These are phyloP conservation scores for Tinea trinotella DNA, from an alignment of 2,888 invertebrate genomes.

Conservation along the genomic window DNA sequence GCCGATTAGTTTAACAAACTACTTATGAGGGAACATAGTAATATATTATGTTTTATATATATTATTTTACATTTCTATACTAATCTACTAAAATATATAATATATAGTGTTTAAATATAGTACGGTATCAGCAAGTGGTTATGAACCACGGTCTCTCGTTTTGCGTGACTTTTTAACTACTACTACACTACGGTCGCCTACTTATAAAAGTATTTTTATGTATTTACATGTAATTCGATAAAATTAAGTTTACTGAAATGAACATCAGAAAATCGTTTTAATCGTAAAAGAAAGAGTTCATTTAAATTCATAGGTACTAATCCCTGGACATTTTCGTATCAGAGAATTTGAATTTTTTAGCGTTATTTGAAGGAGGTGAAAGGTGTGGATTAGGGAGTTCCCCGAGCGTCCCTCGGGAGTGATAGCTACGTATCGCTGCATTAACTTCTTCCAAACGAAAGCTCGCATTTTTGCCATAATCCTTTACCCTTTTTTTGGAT, in stretches of 20 bases:
- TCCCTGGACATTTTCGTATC: background rate
- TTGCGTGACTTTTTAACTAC: too few species aligned
- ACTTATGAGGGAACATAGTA: too few species aligned
- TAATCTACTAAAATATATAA: too few species aligned
- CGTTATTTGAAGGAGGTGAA: constrained; percentile 4
- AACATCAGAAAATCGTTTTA: background rate
- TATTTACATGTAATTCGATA: too few species aligned
- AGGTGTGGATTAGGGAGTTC: background rate
- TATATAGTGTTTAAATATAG: too few species aligned
- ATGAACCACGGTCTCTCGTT: too few species aligned
- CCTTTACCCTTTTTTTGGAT: background rate
- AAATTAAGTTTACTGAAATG: too few species aligned
- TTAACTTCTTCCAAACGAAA: constrained; percentile 41
- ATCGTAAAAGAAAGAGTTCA: background rate
- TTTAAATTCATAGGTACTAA: background rate
- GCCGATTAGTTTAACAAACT: background rate
- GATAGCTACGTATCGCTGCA: constrained; percentile 44
- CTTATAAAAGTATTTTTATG: too few species aligned
- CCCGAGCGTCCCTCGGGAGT: constrained; percentile 32
- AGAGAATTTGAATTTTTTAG: background rate
- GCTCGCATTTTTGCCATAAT: background rate
- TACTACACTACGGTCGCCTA: too few species aligned
- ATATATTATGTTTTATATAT: too few species aligned
- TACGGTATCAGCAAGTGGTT: too few species aligned
- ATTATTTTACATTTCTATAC: too few species aligned